Conservation (phyloP, 2,113 vertebrate genomes). For the Ciconia boyciana region DNA sequence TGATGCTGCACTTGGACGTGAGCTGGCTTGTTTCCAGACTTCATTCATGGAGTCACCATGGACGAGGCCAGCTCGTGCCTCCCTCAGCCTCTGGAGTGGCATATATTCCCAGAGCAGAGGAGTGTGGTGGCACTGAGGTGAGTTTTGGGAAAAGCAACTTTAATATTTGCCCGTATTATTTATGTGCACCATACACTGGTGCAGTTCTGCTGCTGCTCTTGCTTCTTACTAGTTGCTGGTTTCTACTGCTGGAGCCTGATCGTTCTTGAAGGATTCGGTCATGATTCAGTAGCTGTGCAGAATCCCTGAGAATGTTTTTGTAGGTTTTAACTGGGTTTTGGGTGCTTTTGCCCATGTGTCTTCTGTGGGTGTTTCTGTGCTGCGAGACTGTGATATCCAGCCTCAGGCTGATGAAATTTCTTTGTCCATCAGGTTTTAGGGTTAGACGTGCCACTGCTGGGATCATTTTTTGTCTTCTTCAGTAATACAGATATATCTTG, state of each 20-base stretch:
- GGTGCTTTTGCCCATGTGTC: not conserved
- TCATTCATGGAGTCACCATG: not conserved
- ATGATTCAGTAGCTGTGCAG: not conserved
- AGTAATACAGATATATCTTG: not conserved
- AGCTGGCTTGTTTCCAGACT: not conserved
- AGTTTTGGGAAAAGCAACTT: not conserved
- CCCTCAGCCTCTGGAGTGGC: not conserved
- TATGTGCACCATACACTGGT: rapidly evolving
- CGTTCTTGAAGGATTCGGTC: rapidly evolving
- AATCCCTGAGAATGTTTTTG: not conserved
- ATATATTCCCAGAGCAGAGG: not conserved
- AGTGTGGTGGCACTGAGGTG: not conserved
- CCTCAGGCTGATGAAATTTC: not conserved
- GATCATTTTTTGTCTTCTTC: not conserved
- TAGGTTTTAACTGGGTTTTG: not conserved
- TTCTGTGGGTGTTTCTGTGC: not conserved
- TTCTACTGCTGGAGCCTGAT: not conserved
- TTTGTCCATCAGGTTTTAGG: not conserved
- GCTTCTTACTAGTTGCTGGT: not conserved
- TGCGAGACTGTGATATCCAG: not conserved
- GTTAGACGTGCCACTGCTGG: not conserved
- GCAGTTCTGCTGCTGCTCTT: not conserved
- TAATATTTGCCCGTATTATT: rapidly evolving
- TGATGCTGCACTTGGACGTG: rapidly evolving
- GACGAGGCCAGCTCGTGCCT: not conserved